These are phyloP conservation scores for Macropis europaea DNA, from an alignment of 2,888 invertebrate genomes.

Conservation along the genomic window DNA sequence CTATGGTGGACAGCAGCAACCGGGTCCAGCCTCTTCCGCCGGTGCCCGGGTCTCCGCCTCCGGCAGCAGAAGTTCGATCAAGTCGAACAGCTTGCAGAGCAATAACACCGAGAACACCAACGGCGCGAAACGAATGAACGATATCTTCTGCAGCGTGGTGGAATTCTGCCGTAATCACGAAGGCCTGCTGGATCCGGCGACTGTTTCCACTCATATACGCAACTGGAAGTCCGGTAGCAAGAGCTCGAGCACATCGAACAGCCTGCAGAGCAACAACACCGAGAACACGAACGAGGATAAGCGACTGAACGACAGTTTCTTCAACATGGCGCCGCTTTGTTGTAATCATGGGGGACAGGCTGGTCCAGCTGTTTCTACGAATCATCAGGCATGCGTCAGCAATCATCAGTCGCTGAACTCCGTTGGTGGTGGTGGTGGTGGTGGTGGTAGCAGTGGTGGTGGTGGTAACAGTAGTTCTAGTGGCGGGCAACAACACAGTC, in stretches of 20 bases:
- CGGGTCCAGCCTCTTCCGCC: constrained; percentile 54
- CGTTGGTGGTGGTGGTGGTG: constrained; percentile 26
- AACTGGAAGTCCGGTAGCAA: constrained; percentile 60
- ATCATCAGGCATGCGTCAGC: constrained; percentile 16
- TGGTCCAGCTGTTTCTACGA: constrained; percentile 7
- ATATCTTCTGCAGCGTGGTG: constrained; percentile 25
- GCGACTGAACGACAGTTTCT: constrained; percentile 35
- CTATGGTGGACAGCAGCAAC: no score
- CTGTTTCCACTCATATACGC: no score
- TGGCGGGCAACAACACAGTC: constrained; percentile 36
- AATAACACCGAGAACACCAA: constrained; percentile 36
- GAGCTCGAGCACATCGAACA: constrained; percentile 59
- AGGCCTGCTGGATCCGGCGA: background rate
- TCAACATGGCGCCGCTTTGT: no score
- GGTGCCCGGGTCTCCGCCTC: constrained; percentile 61
- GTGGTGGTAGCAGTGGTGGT: constrained; percentile 23
- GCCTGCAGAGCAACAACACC: constrained; percentile 39
- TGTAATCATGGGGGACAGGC: constrained; percentile 1
- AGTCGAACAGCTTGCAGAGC: constrained; percentile 47
- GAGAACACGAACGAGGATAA: constrained; percentile 37
- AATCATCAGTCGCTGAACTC: constrained; percentile 47
- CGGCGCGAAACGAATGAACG: constrained; percentile 34
- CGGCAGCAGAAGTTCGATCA: constrained; percentile 61
- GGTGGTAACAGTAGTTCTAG: constrained; percentile 29
- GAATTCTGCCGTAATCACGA: constrained; percentile 28